Base-by-base conservation (phyloP, 2,113 vertebrate species). In the Hydropotes inermis region DNA sequence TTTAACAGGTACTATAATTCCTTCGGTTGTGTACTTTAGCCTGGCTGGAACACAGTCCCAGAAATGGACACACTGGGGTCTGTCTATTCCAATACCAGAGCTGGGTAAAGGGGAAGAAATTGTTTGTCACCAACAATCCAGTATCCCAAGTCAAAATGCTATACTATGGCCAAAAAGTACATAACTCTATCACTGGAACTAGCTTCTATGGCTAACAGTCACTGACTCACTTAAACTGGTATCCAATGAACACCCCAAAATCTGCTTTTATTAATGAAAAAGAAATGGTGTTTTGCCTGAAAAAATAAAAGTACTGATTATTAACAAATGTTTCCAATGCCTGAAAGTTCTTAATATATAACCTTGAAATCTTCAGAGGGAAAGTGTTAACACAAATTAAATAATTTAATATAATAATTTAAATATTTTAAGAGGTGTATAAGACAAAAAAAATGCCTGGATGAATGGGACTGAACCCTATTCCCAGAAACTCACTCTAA, bases 241-340 rank as follows among this genome's bases (percentile, higher is more conserved):
- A 25, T n/a, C 50, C 43, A 33, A 5, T 28, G 4, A 52, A 45
- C 1, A 58, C 61, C 67, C 39, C 33, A 0, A 23, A 91, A 89
- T 87, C 58, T 87, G 87, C 11, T 89, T 91, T 33, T 74, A 54
- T 36, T 95, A 88, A 88, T 88, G 54, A 94, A 83, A 97, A 87
- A 94, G 25, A 85, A 90, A 84, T 13, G 3, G 17, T 50, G 36
- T 81, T 33, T 70, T 84, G 47, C 28, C 33, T 57, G 27, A 19
- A 86, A 85, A 10, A 19, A 85, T 74, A 76, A 7, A 70, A 27
- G 61, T 55, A 78, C 3, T 67, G 36, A 10, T 36, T 57, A 74
- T 67, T 90, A 93, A 91, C 28, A 90, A 92, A 76, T 92, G 17
- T 89, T 90, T 45, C 23, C 4, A 70, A 9, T 89, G 12, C 16